Evolutionary conservation across 2,888 invertebrate genomes (phyloP).

Genomic region (Pandemis heparana): DNA sequence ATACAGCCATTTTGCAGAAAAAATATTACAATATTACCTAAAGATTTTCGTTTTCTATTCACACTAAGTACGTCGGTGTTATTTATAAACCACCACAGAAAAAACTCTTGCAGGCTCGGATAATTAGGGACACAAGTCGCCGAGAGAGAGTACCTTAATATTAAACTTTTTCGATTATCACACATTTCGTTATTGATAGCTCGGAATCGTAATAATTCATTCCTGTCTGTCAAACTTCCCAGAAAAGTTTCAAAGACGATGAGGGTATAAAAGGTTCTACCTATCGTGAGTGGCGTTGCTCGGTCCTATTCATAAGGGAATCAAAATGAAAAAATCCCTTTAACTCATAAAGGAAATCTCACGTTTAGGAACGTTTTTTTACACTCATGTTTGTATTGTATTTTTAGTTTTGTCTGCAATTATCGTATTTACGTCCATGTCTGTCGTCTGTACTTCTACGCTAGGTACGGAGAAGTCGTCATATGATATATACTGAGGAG

Average conservation of each 20-base stretch:
- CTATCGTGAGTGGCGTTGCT: slow-evolving; percentile 61
- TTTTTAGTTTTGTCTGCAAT: slow-evolving; percentile 74
- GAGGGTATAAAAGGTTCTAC: slow-evolving; percentile 65
- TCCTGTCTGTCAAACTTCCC: slow-evolving; percentile 68
- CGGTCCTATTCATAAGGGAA: slow-evolving; percentile 62
- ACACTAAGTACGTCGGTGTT: neutral
- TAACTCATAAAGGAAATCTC: slow-evolving; percentile 46
- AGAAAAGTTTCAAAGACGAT: slow-evolving; percentile 65
- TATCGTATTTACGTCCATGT: slow-evolving; percentile 77
- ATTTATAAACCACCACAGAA: neutral
- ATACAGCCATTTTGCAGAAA: slow-evolving; percentile 4
- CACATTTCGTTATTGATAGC: slow-evolving; percentile 75
- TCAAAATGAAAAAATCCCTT: slow-evolving; percentile 59
- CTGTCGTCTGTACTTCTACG: slow-evolving; percentile 74
- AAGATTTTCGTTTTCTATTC: neutral
- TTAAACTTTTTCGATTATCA: slow-evolving; percentile 75
- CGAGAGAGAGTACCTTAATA: slow-evolving; percentile 45
- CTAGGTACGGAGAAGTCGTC: slow-evolving; percentile 77
- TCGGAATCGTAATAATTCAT: slow-evolving; percentile 74
- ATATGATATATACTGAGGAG: slow-evolving; percentile 93
- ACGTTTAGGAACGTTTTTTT: slow-evolving; percentile 49
- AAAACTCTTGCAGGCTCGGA: slow-evolving; percentile 3
- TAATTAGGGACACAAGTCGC: slow-evolving; percentile 15
- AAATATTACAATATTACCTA: neutral
- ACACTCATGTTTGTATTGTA: slow-evolving; percentile 65